These are phyloP conservation scores for Meloidogyne exigua DNA, from an alignment of 1,140 invertebrate genomes.

Conservation along the genomic window DNA sequence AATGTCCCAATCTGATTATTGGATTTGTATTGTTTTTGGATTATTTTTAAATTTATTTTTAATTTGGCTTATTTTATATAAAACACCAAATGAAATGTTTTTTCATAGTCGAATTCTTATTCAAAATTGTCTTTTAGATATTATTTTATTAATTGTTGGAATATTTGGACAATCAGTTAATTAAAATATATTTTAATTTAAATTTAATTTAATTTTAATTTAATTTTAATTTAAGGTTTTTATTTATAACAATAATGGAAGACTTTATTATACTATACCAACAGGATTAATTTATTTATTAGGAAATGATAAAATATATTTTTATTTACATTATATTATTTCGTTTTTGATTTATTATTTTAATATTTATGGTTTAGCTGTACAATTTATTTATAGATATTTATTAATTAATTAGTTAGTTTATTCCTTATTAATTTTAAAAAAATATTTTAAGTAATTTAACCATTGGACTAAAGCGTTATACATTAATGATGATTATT, in stretches of 20 bases:
- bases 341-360: not conserved
- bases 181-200: not conserved
- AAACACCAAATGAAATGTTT: constrained; percentile 5
- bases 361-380: not conserved
- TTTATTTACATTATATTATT: not conserved
- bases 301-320: not conserved
- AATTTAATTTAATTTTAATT: too few species aligned
- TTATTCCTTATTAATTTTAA: not conserved
- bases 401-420: not conserved
- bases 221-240: not conserved
- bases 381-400: not conserved
- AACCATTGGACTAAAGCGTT: too few species aligned
- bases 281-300: not conserved
- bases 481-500: too few species aligned
- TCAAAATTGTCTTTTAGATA: constrained; percentile 1
- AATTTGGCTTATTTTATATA: not conserved
- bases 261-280: not conserved
- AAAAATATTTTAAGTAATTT: too few species aligned
- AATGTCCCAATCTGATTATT: constrained; percentile 2
- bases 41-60: not conserved
- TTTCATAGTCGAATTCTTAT: not conserved
- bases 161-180: not conserved
- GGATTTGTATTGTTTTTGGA: not conserved
- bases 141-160: not conserved
- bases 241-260: not conserved